Evolutionary conservation across 2,888 invertebrate genomes (phyloP), one percentile per base, ranked within the genome.

Genomic region (Phania funesta): DNA sequence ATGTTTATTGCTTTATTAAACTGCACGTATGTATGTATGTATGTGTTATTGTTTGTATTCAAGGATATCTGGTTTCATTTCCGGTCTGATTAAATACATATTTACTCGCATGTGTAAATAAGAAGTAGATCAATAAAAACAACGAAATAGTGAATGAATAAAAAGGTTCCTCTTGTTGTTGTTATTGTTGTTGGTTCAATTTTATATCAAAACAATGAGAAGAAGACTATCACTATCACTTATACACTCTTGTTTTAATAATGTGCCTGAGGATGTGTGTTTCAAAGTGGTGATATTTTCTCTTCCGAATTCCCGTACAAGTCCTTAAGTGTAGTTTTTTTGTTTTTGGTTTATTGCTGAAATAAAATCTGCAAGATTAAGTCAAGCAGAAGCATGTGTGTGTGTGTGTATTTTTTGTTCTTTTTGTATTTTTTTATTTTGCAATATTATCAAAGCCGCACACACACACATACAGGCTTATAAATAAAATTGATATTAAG

Each of bases 31-130:
- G 20, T 11, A 13, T 50, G 1, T 44, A 58, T 20, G 41, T 77
- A 68, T 76, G 67, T 77, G 46, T 48, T 56, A 71, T 71, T 71
- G 46, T 58, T 78, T 71, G 64, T 58, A 78, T 29, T 78, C 65
- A 82, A 82, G 78, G 87, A 89, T 89, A 89, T 89, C 89, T 90
- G 88, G 89, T 89, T 89, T 89, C 89, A 88, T 88, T 90, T 89
- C 89, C 89, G 89, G 86, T 89, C 88, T 86, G 78, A 85, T 85
- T 76, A 64, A 74, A 65, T 60, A 50, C 32, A 62, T 62, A 60
- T 18, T 29, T 44, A 13, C 22, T 50, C 9, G 71, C 54, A 65
- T 79, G 67, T 60, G 54, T 56, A 77, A 68, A 68, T 73, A 79
- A 73, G 46, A 38, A 73, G 73, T 48, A 73, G 73, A 81, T 79